phyloP scores from a whole-genome alignment of 1,140 invertebrate genomes.

The Chymomyza costata region DNA sequence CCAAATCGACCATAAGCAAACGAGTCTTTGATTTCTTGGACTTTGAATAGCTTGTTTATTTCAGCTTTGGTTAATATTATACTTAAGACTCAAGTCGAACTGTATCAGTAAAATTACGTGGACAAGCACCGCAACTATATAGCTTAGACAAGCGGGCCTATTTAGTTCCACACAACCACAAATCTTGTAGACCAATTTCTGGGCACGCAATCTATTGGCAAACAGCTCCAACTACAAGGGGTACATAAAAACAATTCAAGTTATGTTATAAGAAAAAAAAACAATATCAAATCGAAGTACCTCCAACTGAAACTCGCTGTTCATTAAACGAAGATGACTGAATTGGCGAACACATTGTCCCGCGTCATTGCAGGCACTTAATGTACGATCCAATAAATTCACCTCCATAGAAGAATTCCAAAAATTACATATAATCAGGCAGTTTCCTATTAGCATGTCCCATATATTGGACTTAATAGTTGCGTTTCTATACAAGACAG shows the following conservation, averaged over 20 bases:
- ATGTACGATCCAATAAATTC: constrained; percentile 22
- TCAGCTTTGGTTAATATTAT: no score
- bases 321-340: no score
- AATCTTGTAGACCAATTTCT: constrained; percentile 19
- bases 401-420: constrained; percentile 24
- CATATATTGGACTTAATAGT: constrained; percentile 1
- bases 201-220: constrained; percentile 24
- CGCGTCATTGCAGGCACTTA: background rate
- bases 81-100: constrained; percentile 32
- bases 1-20: no score
- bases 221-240: constrained; percentile 24
- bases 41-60: no score
- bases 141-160: constrained; percentile 24
- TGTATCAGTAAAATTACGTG: constrained; percentile 29
- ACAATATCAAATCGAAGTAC: background rate
- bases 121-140: constrained; percentile 26
- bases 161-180: constrained; percentile 28
- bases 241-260: no score
- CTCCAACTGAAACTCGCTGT: no score
- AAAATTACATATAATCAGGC: constrained; percentile 16
- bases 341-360: constrained; percentile 5
- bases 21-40: no score
- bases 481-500: constrained; percentile 22
- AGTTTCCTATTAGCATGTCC: constrained; percentile 13
- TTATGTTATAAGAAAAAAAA: background rate